These are phyloP conservation scores for Pagrus major DNA, from an alignment of 2,113 vertebrate genomes.

Conservation along the genomic window DNA sequence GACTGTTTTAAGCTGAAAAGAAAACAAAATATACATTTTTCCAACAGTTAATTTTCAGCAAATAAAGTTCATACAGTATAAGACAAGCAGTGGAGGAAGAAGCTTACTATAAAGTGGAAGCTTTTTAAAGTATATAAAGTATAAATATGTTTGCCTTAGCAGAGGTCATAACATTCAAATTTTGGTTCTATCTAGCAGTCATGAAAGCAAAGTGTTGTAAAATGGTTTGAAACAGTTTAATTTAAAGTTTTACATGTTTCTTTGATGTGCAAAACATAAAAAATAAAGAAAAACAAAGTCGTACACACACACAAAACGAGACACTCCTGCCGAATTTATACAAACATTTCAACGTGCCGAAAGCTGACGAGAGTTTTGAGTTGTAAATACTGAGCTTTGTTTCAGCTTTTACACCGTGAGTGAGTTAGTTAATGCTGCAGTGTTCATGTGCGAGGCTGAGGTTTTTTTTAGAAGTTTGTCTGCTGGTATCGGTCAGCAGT, in stretches of 20 bases:
- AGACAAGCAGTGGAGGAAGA: background rate
- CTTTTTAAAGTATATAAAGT: conserved; percentile 4
- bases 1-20: conserved; percentile 1
- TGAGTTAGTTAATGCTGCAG: conserved; percentile 19
- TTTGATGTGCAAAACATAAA: conserved; percentile 44
- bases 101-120: background rate
- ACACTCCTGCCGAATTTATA: conserved; percentile 41
- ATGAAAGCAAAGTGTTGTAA: background rate
- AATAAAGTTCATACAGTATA: background rate
- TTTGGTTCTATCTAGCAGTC: background rate
- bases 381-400: conserved; percentile 45
- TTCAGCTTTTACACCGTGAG: conserved; percentile 23
- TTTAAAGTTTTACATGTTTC: background rate
- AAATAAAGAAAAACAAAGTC: conserved; percentile 14
- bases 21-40: conserved; percentile 1
- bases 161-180: background rate
- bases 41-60: background rate
- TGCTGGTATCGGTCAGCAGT: conserved; percentile 8
- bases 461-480: conserved; percentile 4
- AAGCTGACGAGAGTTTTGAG: conserved; percentile 2
- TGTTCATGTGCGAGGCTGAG: conserved; percentile 51
- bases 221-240: conserved; percentile 2
- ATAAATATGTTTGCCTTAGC: conserved; percentile 27
- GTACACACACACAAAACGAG: conserved; percentile 11
- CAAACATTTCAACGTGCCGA: conserved; percentile 38